Evolutionary conservation across 1,140 invertebrate genomes (phyloP).

Genomic region (Ips typographus): DNA sequence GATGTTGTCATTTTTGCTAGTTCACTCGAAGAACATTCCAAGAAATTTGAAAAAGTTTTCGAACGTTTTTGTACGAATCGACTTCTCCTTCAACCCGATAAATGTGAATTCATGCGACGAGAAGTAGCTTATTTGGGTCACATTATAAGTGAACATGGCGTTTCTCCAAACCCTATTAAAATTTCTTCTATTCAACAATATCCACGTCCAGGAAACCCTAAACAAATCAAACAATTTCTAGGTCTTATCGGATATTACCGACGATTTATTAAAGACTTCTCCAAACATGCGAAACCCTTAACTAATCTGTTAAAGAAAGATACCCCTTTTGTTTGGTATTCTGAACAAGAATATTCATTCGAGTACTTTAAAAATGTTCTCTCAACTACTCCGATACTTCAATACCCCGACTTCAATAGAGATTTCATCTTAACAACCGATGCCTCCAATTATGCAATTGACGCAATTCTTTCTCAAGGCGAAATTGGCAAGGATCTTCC

Average conservation of each 20-base stretch:
- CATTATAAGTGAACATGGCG: constrained; percentile 47
- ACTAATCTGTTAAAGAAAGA: constrained; percentile 36
- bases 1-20: constrained; percentile 51
- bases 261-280: constrained; percentile 36
- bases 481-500: constrained; percentile 39
- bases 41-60: constrained; percentile 30
- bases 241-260: constrained; percentile 47
- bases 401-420: constrained; percentile 47
- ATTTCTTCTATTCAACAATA: constrained; percentile 48
- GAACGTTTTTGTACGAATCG: constrained; percentile 21
- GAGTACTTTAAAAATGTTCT: constrained; percentile 50
- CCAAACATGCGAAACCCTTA: constrained; percentile 33
- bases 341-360: constrained; percentile 44
- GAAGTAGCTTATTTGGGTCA: constrained; percentile 49
- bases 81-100: constrained; percentile 41
- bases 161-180: constrained; percentile 53
- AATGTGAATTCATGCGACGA: constrained; percentile 50
- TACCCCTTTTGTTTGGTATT: constrained; percentile 16
- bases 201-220: constrained; percentile 45
- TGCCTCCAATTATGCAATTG: constrained; percentile 48
- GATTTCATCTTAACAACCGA: constrained; percentile 52
- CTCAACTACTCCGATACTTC: constrained; percentile 50
- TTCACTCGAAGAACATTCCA: constrained; percentile 42
- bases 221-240: constrained; percentile 51
- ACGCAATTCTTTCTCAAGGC: constrained; percentile 45